Percentiles rank a stretch among this genome's conserved stretches.
Conservation (phyloP, 2,888 invertebrate genomes). For the Drosophila melanocephala region DNA sequence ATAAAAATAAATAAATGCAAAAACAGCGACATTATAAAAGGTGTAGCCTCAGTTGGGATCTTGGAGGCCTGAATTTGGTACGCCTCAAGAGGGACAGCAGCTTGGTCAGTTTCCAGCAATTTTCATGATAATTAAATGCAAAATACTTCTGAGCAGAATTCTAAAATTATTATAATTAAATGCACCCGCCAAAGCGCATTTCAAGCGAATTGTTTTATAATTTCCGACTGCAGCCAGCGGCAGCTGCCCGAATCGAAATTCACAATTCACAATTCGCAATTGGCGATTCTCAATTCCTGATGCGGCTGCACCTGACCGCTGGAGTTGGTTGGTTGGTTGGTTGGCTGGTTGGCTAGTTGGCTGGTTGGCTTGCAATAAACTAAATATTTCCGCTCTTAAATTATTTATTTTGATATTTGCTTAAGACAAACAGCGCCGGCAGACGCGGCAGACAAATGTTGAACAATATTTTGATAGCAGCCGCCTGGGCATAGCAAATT, state of each 20-base stretch:
- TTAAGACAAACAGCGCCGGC: constrained; percentile 52
- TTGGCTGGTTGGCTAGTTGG: constrained; percentile 29
- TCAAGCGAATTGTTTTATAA: constrained; percentile 79
- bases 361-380: constrained; percentile 76
- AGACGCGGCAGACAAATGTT: constrained; percentile 62
- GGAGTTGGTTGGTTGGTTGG: constrained; percentile 15
- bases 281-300: constrained; percentile 17
- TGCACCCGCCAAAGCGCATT: constrained; percentile 76
- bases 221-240: constrained; percentile 52
- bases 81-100: constrained; percentile 28
- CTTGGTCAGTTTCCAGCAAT: constrained; percentile 59
- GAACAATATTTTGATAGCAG: constrained; percentile 79
- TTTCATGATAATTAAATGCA: constrained; percentile 78
- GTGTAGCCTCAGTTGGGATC: constrained; percentile 48
- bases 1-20: background rate
- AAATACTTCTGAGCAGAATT: constrained; percentile 44
- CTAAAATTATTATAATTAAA: constrained; percentile 77
- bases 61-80: constrained; percentile 21
- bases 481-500: constrained; percentile 74
- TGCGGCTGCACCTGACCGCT: constrained; percentile 52
- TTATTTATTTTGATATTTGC: constrained; percentile 74
- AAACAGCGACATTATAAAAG: constrained; percentile 55
- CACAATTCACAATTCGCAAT: constrained; percentile 8
- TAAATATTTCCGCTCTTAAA: constrained; percentile 84
- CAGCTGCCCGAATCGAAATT: constrained; percentile 49